Evolutionary conservation across 2,113 vertebrate genomes (phyloP).

Genomic region (Gobiocypris rarus): DNA sequence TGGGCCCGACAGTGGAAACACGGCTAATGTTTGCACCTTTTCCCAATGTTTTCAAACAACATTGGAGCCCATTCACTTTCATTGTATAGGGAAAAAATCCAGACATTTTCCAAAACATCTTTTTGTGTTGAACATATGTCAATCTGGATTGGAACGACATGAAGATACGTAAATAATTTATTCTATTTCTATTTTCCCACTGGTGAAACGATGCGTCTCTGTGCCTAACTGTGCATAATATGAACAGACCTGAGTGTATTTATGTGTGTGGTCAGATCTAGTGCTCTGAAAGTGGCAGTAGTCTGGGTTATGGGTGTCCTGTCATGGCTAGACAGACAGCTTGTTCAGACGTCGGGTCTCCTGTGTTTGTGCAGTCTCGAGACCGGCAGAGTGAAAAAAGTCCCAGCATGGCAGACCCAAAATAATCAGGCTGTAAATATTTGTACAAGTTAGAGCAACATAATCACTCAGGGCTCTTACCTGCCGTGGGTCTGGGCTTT

Average conservation of each 20-base stretch:
- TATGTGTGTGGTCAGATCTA: conserved; percentile 11
- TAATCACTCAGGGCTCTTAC: conserved; percentile 59
- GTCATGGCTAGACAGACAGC: conserved; percentile 57
- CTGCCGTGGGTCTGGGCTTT: conserved; percentile 37
- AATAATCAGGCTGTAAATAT: conserved; percentile 65
- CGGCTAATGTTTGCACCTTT: too few species aligned
- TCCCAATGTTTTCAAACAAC: too few species aligned
- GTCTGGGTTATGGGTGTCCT: conserved; percentile 56
- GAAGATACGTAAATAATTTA: neutral
- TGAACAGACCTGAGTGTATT: conserved; percentile 10
- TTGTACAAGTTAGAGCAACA: conserved; percentile 63
- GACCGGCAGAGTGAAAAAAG: conserved; percentile 37
- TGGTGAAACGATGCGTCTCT: neutral
- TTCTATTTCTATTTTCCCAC: too few species aligned
- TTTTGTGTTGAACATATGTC: neutral
- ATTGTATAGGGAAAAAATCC: too few species aligned
- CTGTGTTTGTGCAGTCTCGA: conserved; percentile 54
- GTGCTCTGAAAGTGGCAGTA: conserved; percentile 36
- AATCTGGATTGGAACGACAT: neutral
- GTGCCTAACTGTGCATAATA: neutral
- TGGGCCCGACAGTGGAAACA: too few species aligned
- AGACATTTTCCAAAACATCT: neutral
- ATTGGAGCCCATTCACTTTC: neutral
- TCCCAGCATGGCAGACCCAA: conserved; percentile 44
- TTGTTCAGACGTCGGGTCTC: conserved; percentile 54